These are phyloP conservation scores for Ceratosolen fusciceps DNA, from an alignment of 1,140 invertebrate species.

Conservation along the genomic window DNA sequence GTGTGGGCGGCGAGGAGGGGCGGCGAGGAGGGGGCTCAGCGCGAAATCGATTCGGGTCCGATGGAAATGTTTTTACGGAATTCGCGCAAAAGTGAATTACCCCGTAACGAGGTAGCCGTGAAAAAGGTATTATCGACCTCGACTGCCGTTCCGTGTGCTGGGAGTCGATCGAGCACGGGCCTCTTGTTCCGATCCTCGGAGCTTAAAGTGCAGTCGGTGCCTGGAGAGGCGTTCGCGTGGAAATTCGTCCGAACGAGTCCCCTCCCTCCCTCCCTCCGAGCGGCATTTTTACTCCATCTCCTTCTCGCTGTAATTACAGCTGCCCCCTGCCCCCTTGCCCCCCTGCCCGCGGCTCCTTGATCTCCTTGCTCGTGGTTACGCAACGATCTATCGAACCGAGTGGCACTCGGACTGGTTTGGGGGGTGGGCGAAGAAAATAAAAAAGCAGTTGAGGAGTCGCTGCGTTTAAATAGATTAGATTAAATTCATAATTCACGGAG, in stretches of 20 bases:
- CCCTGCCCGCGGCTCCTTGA: too few relatives aligned
- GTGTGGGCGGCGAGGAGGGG: too few relatives aligned
- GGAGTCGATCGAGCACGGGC: slow-evolving; percentile 50
- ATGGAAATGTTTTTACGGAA: not conserved
- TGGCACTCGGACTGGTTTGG: too few relatives aligned
- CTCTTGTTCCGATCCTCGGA: slow-evolving; percentile 51
- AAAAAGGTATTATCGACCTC: slow-evolving; percentile 28
- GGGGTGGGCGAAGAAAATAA: not conserved
- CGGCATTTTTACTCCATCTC: not conserved
- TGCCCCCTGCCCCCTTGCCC: too few relatives aligned
- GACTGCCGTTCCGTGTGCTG: slow-evolving; percentile 25
- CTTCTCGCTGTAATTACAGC: not conserved
- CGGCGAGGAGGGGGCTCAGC: too few relatives aligned
- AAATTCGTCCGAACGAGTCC: slow-evolving; percentile 32
- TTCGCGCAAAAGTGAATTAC: slow-evolving; percentile 7
- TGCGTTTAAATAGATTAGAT: not conserved
- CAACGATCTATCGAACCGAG: not conserved
- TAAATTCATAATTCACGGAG: too few relatives aligned
- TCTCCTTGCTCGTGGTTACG: not conserved
- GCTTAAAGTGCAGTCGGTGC: too few relatives aligned
- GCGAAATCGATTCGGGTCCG: slow-evolving; percentile 6
- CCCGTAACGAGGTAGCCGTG: not conserved
- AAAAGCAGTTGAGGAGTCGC: not conserved
- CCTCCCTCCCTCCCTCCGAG: too few relatives aligned
- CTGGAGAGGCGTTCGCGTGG: not conserved